Evolutionary conservation across 2,888 invertebrate genomes (phyloP), one percentile per base, ranked within the genome.

Genomic region (Amphipyra tragopoginis): DNA sequence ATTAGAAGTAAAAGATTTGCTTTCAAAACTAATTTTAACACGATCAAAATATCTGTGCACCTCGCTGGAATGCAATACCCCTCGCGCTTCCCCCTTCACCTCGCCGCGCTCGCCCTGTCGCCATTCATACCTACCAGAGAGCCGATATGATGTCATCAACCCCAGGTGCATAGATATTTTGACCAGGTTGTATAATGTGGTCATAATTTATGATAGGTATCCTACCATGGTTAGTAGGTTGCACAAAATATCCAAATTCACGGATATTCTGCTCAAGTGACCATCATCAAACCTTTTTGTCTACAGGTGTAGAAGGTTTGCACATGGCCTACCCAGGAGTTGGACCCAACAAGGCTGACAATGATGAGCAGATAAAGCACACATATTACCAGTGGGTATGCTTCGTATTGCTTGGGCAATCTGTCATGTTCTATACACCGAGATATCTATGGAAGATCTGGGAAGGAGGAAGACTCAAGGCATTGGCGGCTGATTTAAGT

Each of bases 351-450:
- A 80, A 74, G 15, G 83, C 83, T 0, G 86, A 88, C 39, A 90
- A 95, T 64, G 94, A 95, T 74, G 95, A 95, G 66, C 85, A 90
- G 49, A 93, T 96, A 67, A 93, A 93, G 72, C 96, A 96, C 75
- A 94, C 95, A 43, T 97, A 96, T 85, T 97, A 97, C 87, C 97
- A 97, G 80, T 97, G 97, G 97, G 96, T 97, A 8, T 96, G 96
- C 81, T 95, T 97, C 76, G 95, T 97, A 48, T 94, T 97, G 54
- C 95, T 96, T 9, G 93, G 96, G 0, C 97, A 97, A 89, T 96
- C 97, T 0, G 87, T 96, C 36, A 90, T 96, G 85, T 97, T 97
- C 87, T 97, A 97, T 84, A 87, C 95, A 14, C 97, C 97, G 0
- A 93, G 96, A n/a, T 96, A 96, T 79, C 86, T 97, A 59, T 97